Conservation (phyloP, 1,140 invertebrate species). For the Drosophila ficusphila region DNA sequence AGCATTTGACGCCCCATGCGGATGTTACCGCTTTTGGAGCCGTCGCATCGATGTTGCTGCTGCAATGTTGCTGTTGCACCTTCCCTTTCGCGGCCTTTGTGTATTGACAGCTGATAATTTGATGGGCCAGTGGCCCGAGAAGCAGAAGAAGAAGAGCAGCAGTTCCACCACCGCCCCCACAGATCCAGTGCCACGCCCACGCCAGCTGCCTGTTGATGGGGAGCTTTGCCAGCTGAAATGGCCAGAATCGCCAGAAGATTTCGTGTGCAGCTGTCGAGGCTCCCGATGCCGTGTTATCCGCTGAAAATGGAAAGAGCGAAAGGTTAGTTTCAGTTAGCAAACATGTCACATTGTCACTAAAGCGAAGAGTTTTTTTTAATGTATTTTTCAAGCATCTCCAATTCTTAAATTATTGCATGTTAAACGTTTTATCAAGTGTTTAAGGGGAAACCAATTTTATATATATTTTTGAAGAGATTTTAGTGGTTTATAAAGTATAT, state of each 20-base stretch:
- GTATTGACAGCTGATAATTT: conserved; percentile 79
- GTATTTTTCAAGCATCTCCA: too few species aligned
- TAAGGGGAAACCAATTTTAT: too few species aligned
- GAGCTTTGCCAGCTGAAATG: conserved; percentile 35
- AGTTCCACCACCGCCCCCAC: conserved; percentile 12
- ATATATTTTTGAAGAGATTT: too few species aligned
- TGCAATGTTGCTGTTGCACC: conserved; percentile 13
- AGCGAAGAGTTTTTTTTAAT: neutral
- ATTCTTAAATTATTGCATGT: too few species aligned
- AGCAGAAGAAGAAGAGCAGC: neutral
- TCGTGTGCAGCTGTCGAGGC: conserved; percentile 56
- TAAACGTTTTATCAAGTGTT: too few species aligned
- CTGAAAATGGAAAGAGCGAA: conserved; percentile 31
- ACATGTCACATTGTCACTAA: neutral
- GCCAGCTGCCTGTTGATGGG: conserved; percentile 66
- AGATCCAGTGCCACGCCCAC: conserved; percentile 42
- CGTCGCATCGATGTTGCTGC: conserved; percentile 46
- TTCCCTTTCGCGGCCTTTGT: conserved; percentile 35
- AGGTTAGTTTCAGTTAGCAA: neutral
- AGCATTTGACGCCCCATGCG: conserved; percentile 65
- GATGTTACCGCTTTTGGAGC: conserved; percentile 49
- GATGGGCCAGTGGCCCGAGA: conserved; percentile 54
- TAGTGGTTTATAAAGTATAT: too few species aligned
- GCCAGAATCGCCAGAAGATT: conserved; percentile 67
- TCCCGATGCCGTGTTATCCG: conserved; percentile 59